phyloP scores from a whole-genome alignment of 2,797 vertebrate species.

The Microcaecilia unicolor region DNA sequence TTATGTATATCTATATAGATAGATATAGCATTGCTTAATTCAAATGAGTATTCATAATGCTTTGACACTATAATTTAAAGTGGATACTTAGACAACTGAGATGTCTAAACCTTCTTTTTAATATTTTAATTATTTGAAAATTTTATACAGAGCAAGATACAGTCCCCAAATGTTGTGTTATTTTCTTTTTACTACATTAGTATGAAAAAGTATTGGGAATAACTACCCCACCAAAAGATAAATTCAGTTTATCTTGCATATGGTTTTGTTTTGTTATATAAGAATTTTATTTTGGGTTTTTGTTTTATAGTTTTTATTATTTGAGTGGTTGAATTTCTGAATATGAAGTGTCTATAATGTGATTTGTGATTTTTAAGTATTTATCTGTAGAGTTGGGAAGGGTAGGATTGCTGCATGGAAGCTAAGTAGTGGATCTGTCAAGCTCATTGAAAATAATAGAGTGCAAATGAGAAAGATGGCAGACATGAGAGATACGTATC shows the following conservation, averaged over 20 bases:
- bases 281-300: slow-evolving; percentile 5
- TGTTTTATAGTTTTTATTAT: neutral
- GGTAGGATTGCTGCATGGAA: slow-evolving; percentile 5
- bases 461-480: neutral
- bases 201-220: slow-evolving; percentile 1
- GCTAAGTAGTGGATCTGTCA: slow-evolving; percentile 8
- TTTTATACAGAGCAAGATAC: slow-evolving; percentile 26
- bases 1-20: neutral
- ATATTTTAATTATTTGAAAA: slow-evolving; percentile 18
- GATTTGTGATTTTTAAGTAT: neutral
- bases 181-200: slow-evolving; percentile 33
- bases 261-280: neutral
- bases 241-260: neutral
- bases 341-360: neutral
- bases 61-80: slow-evolving; percentile 7
- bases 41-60: slow-evolving; percentile 20
- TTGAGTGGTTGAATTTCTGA: slow-evolving; percentile 2
- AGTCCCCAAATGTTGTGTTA: slow-evolving; percentile 29
- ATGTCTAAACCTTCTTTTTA: slow-evolving; percentile 16
- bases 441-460: neutral
- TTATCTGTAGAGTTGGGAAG: slow-evolving; percentile 3
- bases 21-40: slow-evolving; percentile 12
- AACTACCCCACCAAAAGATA: slow-evolving; percentile 5
- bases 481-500: neutral
- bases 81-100: slow-evolving; percentile 11